phyloP scores from a whole-genome alignment of 2,888 invertebrate species.

The Agrotis puta region DNA sequence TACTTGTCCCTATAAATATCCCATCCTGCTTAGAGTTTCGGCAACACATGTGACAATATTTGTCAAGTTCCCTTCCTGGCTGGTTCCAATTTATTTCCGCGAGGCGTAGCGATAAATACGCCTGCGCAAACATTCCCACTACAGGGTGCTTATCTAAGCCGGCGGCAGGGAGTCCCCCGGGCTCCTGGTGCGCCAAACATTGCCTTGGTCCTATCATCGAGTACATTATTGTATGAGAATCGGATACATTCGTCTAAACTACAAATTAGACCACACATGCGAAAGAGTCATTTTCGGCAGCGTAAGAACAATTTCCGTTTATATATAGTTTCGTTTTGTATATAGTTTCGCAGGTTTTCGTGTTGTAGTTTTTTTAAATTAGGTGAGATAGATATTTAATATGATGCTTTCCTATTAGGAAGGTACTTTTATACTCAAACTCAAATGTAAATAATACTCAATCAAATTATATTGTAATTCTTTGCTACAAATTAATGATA shows the following conservation, averaged over 20 bases:
- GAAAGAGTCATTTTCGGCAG: constrained; percentile 49
- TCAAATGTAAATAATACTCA: too few species aligned
- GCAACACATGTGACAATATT: constrained; percentile 77
- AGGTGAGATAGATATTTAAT: neutral
- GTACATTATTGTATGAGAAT: constrained; percentile 40
- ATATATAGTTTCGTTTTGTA: too few species aligned
- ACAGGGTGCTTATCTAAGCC: constrained; percentile 82
- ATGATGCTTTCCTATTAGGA: neutral
- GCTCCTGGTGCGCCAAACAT: constrained; percentile 45
- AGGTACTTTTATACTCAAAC: too few species aligned
- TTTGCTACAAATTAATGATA: too few species aligned
- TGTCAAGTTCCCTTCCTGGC: constrained; percentile 89
- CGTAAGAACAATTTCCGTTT: constrained; percentile 38
- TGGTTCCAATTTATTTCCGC: constrained; percentile 87
- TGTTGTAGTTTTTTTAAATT: constrained; percentile 17
- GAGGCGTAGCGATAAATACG: constrained; percentile 81
- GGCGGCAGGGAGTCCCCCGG: constrained; percentile 78
- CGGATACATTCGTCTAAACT: constrained; percentile 43
- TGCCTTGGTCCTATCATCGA: constrained; percentile 26
- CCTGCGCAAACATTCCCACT: constrained; percentile 84
- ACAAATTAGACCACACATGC: constrained; percentile 46
- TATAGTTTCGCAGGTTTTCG: constrained; percentile 35
- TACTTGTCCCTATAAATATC: neutral
- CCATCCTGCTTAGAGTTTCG: constrained; percentile 2
- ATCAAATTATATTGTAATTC: too few species aligned